Percentiles rank a stretch among this genome's conserved stretches.
Conservation (phyloP, 2,113 vertebrate genomes). For the Phrynosoma platyrhinos region DNA sequence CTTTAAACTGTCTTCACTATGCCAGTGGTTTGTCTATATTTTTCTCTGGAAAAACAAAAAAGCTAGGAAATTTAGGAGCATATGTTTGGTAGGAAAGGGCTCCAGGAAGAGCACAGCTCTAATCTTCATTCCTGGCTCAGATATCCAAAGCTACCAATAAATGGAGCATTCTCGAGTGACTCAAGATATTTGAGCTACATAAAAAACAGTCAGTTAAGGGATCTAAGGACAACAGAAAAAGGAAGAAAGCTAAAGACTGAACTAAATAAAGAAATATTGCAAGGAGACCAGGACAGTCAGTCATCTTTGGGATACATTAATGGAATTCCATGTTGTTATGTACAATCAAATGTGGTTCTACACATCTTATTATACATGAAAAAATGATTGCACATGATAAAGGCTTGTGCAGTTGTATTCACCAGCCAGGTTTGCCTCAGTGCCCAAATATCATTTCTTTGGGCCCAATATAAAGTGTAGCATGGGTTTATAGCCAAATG, state of each 20-base stretch:
- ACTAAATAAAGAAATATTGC: not conserved
- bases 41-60: not conserved
- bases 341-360: not conserved
- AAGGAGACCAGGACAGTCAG: not conserved
- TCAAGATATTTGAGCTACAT: conserved; percentile 28
- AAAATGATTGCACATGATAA: not conserved
- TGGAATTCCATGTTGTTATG: not conserved
- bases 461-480: not conserved
- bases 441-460: not conserved
- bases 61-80: not conserved
- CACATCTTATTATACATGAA: not conserved
- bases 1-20: conserved; percentile 10
- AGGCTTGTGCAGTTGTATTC: not conserved
- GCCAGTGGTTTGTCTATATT: conserved; percentile 24
- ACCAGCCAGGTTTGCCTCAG: not conserved
- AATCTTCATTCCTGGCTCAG: conserved; percentile 19
- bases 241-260: not conserved
- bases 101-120: conserved; percentile 7
- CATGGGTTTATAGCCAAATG: not conserved
- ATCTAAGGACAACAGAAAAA: not conserved
- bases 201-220: not conserved
- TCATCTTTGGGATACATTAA: not conserved
- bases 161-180: not conserved
- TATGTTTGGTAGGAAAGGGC: conserved; percentile 23
- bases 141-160: conserved; percentile 38